Conservation (phyloP, 2,797 vertebrate species). For the Antennarius maculatus region DNA sequence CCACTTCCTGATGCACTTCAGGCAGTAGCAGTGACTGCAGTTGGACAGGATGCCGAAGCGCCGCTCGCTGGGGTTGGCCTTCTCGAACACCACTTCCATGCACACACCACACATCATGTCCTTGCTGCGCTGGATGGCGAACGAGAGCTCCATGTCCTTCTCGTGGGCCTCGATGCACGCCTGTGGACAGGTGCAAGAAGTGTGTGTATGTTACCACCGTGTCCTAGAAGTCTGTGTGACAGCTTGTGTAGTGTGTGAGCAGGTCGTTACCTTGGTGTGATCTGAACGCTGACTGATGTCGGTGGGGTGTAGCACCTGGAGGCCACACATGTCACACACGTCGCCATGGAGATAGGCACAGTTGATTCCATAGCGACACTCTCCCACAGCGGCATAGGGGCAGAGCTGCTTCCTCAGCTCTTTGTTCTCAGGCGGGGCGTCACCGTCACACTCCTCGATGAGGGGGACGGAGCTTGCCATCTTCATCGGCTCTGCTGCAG, state of each 20-base stretch:
- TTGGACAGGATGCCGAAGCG: slow-evolving; percentile 98
- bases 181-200: slow-evolving; percentile 64
- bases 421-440: slow-evolving; percentile 55
- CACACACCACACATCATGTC: slow-evolving; percentile 99
- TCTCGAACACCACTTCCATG: slow-evolving; percentile 99
- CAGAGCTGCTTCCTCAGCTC: slow-evolving; percentile 92
- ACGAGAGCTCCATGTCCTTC: slow-evolving; percentile 85
- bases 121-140: slow-evolving; percentile 97
- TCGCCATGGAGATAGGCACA: slow-evolving; percentile 98
- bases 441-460: too few relatives aligned
- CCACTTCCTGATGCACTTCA: slow-evolving; percentile 99
- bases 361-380: slow-evolving; percentile 96
- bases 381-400: slow-evolving; percentile 93
- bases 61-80: slow-evolving; percentile 93
- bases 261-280: slow-evolving; percentile 89
- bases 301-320: slow-evolving; percentile 93
- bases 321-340: slow-evolving; percentile 95
- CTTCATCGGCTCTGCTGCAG: slow-evolving; percentile 16
- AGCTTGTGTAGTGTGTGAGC: too few relatives aligned
- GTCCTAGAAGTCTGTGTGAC: too few relatives aligned
- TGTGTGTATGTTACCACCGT: too few relatives aligned
- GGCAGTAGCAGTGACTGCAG: slow-evolving; percentile 98
- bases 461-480: too few relatives aligned
- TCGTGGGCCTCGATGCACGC: slow-evolving; percentile 96
- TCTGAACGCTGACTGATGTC: slow-evolving; percentile 92